Evolutionary conservation across 2,797 vertebrate species (phyloP), one percentile per base, ranked within the genome.

Genomic region (Triplophysa yarkandensis): DNA sequence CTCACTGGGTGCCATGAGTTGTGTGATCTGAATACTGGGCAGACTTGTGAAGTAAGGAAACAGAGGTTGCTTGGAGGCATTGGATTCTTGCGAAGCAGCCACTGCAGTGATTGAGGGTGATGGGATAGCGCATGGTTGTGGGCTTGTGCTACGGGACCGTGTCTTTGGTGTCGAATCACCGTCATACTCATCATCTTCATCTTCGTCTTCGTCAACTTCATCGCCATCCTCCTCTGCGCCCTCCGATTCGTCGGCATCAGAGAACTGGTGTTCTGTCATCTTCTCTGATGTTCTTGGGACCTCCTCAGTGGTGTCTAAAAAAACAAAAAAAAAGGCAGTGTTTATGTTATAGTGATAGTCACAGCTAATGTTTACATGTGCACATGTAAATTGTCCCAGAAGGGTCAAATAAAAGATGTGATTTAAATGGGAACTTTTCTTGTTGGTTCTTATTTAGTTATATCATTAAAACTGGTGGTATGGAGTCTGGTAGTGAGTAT

Each of bases 141-240:
- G 97, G 87, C 96, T 98, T 85, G 95, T 94, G 88, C 96, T 98
- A 87, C 96, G 93, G 5, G 96, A 99, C 58, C 93, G 94, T 2
- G 95, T 97, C 91, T 95, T 96, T 34, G 97, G 96, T 48, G 96
- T 98, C 54, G 92, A 92, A 87, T 99, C 96, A 68, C 97, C 96
- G 63, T 97, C 95, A 76, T 93, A 93, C 78, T 98, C 97, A 11
- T 99, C 96, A 6, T 98, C 97, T 0, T 99, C 97, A 0, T 98
- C 97, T 0, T 98, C 97, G 0, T 98, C 96, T 0, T 99, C 96
- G 0, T 98, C 97, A n/a, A 95, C 94, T 52, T 98, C 97, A 0
- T 98, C 96, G 0, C 93, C 94, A 0, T 99, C 97, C 46, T 98
- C 97, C 32, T 92, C 92, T 0, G 64, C 88, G 0, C 94, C 96